Evolutionary conservation across 2,797 vertebrate genomes (phyloP).

Genomic region (Anguilla pacifica): DNA sequence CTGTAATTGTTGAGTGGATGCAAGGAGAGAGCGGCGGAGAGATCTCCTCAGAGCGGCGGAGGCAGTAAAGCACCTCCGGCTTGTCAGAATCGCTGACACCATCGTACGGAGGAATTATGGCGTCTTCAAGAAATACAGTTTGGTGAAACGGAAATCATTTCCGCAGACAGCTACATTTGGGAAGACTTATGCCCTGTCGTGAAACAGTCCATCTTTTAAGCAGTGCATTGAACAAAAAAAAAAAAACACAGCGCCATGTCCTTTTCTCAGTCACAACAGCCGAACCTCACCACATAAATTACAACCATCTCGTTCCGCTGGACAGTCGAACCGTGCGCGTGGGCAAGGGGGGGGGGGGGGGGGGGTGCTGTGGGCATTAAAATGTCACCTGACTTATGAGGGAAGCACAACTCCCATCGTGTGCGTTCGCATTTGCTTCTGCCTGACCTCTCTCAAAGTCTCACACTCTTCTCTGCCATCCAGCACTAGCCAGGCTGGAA

Average conservation of each 20-base stretch:
- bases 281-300: background rate
- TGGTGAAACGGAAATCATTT: conserved; percentile 41
- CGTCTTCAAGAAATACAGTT: conserved; percentile 29
- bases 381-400: background rate
- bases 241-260: background rate
- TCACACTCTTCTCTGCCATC: background rate
- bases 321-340: background rate
- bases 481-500: background rate
- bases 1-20: conserved; percentile 39
- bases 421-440: background rate
- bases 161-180: conserved; percentile 32
- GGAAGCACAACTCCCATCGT: background rate
- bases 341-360: background rate
- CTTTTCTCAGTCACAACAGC: background rate
- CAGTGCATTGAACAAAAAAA: conserved; percentile 23
- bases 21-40: conserved; percentile 33
- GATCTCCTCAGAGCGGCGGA: background rate
- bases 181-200: conserved; percentile 34
- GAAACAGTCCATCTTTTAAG: conserved; percentile 28
- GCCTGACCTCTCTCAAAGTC: conserved; percentile 9
- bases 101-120: conserved; percentile 35
- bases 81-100: conserved; percentile 35
- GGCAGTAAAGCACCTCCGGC: conserved; percentile 28
- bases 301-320: background rate
- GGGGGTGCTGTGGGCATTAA: background rate